Conservation (phyloP, 2,113 vertebrate species). For the Myrmecophaga tridactyla region DNA sequence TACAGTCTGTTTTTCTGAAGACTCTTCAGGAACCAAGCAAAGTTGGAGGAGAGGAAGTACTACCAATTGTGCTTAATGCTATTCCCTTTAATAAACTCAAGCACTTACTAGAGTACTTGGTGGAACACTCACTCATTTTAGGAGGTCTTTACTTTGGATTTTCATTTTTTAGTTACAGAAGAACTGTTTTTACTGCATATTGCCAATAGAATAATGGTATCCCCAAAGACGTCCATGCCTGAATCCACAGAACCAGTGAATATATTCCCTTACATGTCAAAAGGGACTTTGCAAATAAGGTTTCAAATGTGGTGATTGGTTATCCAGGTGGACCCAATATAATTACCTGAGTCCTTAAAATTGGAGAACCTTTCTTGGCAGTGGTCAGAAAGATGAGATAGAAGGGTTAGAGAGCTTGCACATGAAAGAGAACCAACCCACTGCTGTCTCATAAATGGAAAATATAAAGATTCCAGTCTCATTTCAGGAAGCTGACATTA, state of each 20-base stretch:
- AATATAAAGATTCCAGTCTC: constrained; percentile 18
- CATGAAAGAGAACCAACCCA: not conserved
- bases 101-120: constrained; percentile 26
- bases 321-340: not conserved
- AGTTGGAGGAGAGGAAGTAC: not conserved
- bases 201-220: not conserved
- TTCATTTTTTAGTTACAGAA: constrained; percentile 24
- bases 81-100: not conserved
- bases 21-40: not conserved
- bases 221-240: not conserved
- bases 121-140: not conserved
- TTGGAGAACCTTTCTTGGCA: not conserved
- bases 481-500: constrained; percentile 30
- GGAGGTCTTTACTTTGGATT: constrained; percentile 12
- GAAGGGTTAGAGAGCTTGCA: not conserved
- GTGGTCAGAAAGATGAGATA: not conserved
- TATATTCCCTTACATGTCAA: not conserved
- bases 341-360: not conserved
- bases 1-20: not conserved
- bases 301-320: not conserved
- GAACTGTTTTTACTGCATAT: not conserved
- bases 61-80: not conserved
- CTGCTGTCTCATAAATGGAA: not conserved
- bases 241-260: not conserved
- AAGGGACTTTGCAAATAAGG: not conserved